A percentile compares a stretch with the other conserved stretches of the same genome.
phyloP scores from a whole-genome alignment of 2,797 vertebrate species.

The Hydrophis major region DNA sequence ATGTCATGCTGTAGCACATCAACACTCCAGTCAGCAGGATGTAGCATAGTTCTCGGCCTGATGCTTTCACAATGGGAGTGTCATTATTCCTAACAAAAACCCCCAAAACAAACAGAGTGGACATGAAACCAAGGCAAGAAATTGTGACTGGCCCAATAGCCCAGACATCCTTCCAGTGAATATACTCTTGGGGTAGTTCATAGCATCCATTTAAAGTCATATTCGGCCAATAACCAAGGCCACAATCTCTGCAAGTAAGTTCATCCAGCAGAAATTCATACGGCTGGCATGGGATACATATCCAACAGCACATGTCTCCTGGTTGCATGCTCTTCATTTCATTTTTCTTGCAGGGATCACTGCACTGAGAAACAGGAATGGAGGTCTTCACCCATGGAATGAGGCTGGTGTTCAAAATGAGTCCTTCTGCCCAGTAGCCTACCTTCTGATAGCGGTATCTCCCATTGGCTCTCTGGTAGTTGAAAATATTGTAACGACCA shows the following conservation, averaged over 20 bases:
- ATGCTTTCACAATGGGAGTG: constrained; percentile 95
- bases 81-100: constrained; percentile 90
- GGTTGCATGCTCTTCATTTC: constrained; percentile 98
- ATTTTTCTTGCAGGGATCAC: constrained; percentile 93
- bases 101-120: constrained; percentile 87
- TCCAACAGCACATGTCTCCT: constrained; percentile 98
- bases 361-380: constrained; percentile 93
- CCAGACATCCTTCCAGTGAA: constrained; percentile 95
- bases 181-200: constrained; percentile 93
- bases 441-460: constrained; percentile 89
- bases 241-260: constrained; percentile 92
- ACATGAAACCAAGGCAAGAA: constrained; percentile 91
- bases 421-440: constrained; percentile 92
- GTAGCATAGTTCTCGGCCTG: constrained; percentile 94
- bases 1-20: constrained; percentile 98
- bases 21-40: constrained; percentile 92
- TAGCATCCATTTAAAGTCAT: constrained; percentile 90
- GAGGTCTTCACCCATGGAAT: constrained; percentile 81
- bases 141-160: constrained; percentile 93
- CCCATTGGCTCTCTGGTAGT: constrained; percentile 82
- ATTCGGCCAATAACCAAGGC: constrained; percentile 91
- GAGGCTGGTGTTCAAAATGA: constrained; percentile 83
- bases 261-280: constrained; percentile 92
- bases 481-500: constrained; percentile 98
- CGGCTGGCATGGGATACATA: constrained; percentile 94